phyloP scores from a whole-genome alignment of 2,797 vertebrate genomes.

The Vespertilio murinus region DNA sequence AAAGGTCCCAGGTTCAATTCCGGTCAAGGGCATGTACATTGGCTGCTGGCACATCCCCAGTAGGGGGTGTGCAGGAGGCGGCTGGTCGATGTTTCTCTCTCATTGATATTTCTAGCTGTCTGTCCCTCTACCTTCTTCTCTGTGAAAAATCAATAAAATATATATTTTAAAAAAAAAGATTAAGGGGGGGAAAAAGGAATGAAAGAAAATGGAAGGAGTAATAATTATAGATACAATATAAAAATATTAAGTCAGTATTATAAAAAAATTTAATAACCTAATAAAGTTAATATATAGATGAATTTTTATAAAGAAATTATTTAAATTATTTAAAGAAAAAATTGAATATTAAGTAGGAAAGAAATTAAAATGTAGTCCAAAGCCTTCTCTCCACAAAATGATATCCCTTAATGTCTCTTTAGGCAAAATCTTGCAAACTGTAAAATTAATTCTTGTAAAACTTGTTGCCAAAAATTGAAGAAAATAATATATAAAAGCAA shows the following conservation, averaged over 20 bases:
- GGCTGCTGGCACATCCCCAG: too few relatives aligned
- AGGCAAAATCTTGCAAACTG: background rate
- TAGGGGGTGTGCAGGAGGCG: too few relatives aligned
- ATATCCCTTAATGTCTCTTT: background rate
- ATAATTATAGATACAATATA: background rate
- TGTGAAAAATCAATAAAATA: too few relatives aligned
- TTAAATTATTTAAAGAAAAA: background rate
- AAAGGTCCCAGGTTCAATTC: too few relatives aligned
- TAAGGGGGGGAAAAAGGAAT: background rate
- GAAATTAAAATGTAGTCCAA: constrained; percentile 8
- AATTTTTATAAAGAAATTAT: background rate
- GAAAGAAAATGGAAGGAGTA: background rate
- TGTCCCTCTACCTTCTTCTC: too few relatives aligned
- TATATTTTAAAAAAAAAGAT: background rate
- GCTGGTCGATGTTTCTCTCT: too few relatives aligned
- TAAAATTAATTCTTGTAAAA: background rate
- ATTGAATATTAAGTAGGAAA: background rate
- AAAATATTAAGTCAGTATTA: constrained; percentile 21
- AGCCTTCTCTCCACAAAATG: background rate
- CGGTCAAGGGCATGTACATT: too few relatives aligned
- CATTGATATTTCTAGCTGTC: too few relatives aligned
- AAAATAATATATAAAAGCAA: background rate
- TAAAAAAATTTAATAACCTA: constrained; percentile 21
- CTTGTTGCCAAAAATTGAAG: background rate
- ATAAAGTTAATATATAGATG: background rate